Percentiles rank a stretch among this genome's conserved stretches.
phyloP scores from a whole-genome alignment of 2,888 invertebrate genomes.

The Lacanobia wlatinum region DNA sequence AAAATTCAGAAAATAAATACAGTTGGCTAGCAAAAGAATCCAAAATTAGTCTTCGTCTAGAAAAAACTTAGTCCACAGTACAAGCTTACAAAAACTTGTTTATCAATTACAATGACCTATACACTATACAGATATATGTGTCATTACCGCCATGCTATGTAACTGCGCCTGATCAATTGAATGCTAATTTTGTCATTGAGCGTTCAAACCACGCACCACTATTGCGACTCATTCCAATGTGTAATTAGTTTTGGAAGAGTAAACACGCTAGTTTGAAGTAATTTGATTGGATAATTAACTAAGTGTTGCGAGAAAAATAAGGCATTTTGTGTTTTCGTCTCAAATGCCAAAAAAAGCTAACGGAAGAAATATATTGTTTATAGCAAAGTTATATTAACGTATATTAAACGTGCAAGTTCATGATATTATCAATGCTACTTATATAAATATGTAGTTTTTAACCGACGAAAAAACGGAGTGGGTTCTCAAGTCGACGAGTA shows the following conservation, averaged over 20 bases:
- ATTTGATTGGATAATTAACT: neutral
- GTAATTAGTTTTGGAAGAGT: conserved; percentile 1
- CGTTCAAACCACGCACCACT: conserved; percentile 9
- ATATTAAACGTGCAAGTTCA: neutral
- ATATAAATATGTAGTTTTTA: no score
- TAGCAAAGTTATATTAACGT: neutral
- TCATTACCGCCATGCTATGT: conserved; percentile 26
- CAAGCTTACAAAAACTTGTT: conserved; percentile 18
- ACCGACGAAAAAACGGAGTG: no score
- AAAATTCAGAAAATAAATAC: no score
- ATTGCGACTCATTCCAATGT: conserved; percentile 20
- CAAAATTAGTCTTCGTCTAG: no score
- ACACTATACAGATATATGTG: neutral
- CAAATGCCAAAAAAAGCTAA: neutral
- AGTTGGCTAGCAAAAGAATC: no score
- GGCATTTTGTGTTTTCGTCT: neutral
- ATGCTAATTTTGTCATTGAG: conserved; percentile 52
- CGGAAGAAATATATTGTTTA: neutral
- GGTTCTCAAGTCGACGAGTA: no score
- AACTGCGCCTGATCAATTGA: conserved; percentile 43
- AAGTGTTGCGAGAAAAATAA: neutral
- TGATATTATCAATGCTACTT: neutral
- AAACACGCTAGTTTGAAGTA: neutral
- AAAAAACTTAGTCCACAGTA: neutral
- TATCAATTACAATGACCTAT: neutral